These are phyloP conservation scores for Apoderus coryli DNA, from an alignment of 2,888 invertebrate species.

Conservation along the genomic window DNA sequence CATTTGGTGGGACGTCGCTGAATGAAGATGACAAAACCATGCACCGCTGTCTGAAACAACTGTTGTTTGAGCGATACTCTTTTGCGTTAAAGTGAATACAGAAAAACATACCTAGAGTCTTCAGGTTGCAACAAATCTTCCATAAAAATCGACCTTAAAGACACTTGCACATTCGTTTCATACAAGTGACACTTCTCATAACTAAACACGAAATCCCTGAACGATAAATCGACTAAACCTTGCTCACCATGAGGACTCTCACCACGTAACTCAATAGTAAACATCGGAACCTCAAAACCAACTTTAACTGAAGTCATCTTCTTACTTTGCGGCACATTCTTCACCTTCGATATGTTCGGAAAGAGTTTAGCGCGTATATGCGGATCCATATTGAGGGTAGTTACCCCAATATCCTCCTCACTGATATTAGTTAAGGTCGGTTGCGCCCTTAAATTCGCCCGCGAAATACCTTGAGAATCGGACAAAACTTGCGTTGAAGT, in stretches of 20 bases:
- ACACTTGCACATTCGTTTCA: constrained; percentile 63
- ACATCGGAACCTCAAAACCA: constrained; percentile 56
- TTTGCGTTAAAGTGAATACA: no score
- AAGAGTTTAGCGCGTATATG: constrained; percentile 43
- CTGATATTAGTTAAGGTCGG: constrained; percentile 28
- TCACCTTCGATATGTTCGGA: constrained; percentile 19
- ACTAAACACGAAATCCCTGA: constrained; percentile 66
- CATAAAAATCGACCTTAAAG: constrained; percentile 74
- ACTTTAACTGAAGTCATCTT: constrained; percentile 29
- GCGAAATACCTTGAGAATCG: constrained; percentile 26
- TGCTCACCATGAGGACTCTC: constrained; percentile 54
- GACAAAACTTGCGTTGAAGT: constrained; percentile 26
- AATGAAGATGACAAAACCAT: constrained; percentile 53
- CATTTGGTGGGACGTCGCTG: constrained; percentile 28
- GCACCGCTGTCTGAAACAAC: constrained; percentile 48
- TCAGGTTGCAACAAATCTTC: constrained; percentile 73
- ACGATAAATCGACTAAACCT: constrained; percentile 71
- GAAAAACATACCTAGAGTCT: constrained; percentile 36
- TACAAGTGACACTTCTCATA: constrained; percentile 52
- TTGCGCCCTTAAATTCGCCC: constrained; percentile 18
- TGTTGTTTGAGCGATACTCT: background rate
- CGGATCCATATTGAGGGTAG: constrained; percentile 45
- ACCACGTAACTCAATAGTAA: constrained; percentile 63
- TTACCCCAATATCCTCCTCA: constrained; percentile 33
- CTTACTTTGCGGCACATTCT: constrained; percentile 9